Evolutionary conservation across 2,888 invertebrate species (phyloP), one percentile per base, ranked within the genome.

Genomic region (Eristalinus sepulchralis): DNA sequence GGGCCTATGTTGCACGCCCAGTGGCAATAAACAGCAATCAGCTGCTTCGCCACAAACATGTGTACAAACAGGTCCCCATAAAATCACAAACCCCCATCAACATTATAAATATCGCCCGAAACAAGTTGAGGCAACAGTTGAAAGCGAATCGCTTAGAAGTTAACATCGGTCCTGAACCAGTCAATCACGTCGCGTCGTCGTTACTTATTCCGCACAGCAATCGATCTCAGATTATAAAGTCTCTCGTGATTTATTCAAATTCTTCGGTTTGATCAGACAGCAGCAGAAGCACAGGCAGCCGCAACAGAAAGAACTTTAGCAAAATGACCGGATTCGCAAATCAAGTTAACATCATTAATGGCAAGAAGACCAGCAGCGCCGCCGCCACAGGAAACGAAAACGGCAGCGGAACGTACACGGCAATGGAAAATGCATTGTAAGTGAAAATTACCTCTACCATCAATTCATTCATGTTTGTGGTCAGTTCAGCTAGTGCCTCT

Each of bases 261-360:
- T 57, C 36, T 63, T 63, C 11, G 60, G 64, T 59, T 57, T 33
- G 20, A 59, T 13, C 17, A 64, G 39, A 27, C 27, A 27, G 27
- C 2, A 27, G 27, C 27, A 27, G 27, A 2, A 27, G 5, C 27
- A 27, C 27, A 27, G n/a, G n/a, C n/a, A n/a, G n/a, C n/a, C n/a
- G 60, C 33, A 60, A 4, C 39, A 33, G 33, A 31, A 73, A 67
- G 24, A 34, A 67, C 34, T 27, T 1, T 13, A 62, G 24, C 68
- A 81, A 83, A 83, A 90, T 90, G 90, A 90, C 90, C 34, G 90
- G 90, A 72, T 90, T 89, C 73, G 88, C 88, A 67, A 85, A 89
- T 60, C 89, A 85, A 79, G 80, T 36, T 47, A 83, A 87, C 68
- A 78, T 89, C 22, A 88, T 89, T 59, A 88, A 78, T 63, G 76